Evolutionary conservation across 2,797 vertebrate genomes (phyloP).

Genomic region (Lacerta bilineata): DNA sequence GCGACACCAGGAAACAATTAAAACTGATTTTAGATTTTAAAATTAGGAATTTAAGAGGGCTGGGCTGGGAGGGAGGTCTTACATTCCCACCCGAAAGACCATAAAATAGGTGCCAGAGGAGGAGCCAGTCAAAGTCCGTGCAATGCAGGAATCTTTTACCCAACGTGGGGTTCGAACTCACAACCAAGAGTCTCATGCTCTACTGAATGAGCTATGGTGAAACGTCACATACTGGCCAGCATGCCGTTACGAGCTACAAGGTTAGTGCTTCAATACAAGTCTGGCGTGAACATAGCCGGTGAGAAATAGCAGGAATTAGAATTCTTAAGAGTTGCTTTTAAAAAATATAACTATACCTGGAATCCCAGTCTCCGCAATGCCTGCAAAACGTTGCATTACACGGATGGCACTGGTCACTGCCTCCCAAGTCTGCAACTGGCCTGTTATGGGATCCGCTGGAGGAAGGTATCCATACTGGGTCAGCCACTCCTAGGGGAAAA

Average conservation of each 20-base stretch:
- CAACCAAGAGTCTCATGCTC: too few species aligned
- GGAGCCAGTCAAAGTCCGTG: too few species aligned
- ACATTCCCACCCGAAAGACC: not conserved
- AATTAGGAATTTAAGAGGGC: not conserved
- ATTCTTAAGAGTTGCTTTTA: not conserved
- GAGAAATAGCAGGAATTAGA: not conserved
- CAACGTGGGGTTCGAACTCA: too few species aligned
- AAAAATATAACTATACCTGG: conserved; percentile 67
- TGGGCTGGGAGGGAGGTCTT: not conserved
- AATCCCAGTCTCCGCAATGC: conserved; percentile 79
- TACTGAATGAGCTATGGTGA: too few species aligned
- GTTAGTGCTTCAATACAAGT: not conserved
- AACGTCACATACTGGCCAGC: too few species aligned
- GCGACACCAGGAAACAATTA: not conserved
- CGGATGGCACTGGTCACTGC: conserved; percentile 80
- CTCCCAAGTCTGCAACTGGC: conserved; percentile 84
- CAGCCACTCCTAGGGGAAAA: conserved; percentile 79
- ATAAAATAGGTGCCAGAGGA: not conserved
- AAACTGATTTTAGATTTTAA: not conserved
- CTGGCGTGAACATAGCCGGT: not conserved
- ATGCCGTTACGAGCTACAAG: too few species aligned
- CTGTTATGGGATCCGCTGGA: conserved; percentile 77
- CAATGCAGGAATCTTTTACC: too few species aligned
- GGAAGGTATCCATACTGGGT: conserved; percentile 85
- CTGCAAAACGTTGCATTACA: conserved; percentile 83